These are phyloP conservation scores for Ophthalmolycus amberensis DNA, from an alignment of 2,113 vertebrate species.

Conservation along the genomic window DNA sequence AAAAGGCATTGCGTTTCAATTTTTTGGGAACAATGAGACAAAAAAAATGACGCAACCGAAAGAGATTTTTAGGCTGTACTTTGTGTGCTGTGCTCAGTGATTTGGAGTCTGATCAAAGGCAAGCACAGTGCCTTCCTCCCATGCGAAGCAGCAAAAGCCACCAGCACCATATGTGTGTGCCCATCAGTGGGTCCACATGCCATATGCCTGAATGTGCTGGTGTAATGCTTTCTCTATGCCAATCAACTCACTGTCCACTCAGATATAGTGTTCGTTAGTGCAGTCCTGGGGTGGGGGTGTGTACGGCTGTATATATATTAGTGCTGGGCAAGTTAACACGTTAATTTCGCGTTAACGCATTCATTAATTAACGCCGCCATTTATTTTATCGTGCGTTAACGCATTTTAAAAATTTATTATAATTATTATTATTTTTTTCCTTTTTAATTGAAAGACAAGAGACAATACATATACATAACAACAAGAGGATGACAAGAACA, in stretches of 20 bases:
- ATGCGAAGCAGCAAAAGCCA: constrained; percentile 74
- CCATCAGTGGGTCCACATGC: constrained; percentile 82
- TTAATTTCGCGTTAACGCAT: too few relatives aligned
- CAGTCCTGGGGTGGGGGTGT: constrained; percentile 25
- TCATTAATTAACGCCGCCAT: too few relatives aligned
- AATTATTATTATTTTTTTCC: too few relatives aligned
- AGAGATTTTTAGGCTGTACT: constrained; percentile 59
- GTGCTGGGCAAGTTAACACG: too few relatives aligned
- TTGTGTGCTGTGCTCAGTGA: constrained; percentile 67
- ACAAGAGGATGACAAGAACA: too few relatives aligned
- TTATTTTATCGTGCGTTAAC: too few relatives aligned
- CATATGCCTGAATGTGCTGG: constrained; percentile 83
- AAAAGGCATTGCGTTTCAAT: background rate
- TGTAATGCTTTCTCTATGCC: constrained; percentile 79
- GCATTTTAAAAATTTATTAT: too few relatives aligned
- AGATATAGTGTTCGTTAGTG: constrained; percentile 58
- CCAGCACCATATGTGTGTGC: constrained; percentile 81
- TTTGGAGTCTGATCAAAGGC: constrained; percentile 79
- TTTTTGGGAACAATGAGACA: constrained; percentile 24
- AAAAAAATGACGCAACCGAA: constrained; percentile 59
- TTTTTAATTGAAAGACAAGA: too few relatives aligned
- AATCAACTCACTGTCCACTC: constrained; percentile 69
- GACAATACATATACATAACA: too few relatives aligned
- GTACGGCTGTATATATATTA: background rate
- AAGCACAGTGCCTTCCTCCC: constrained; percentile 66